phyloP scores from a whole-genome alignment of 2,113 vertebrate genomes.

The Sarotherodon lohbergeri region DNA sequence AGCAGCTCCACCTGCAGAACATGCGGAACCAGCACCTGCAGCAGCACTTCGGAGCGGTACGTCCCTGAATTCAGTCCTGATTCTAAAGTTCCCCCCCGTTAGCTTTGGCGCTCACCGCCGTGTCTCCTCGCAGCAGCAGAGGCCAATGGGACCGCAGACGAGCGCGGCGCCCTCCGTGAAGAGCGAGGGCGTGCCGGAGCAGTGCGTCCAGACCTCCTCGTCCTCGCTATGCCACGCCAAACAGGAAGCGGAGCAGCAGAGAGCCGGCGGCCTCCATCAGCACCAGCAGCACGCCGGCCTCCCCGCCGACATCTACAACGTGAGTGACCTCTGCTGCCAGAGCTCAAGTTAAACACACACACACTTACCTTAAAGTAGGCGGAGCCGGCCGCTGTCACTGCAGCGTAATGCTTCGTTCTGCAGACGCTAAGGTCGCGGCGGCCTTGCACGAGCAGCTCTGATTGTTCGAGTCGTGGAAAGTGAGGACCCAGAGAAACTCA shows the following conservation, averaged over 20 bases:
- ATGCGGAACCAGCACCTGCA: constrained; percentile 41
- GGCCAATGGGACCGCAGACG: not conserved
- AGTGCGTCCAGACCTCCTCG: constrained; percentile 23
- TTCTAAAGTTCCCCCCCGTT: not conserved
- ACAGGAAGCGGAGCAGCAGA: constrained; percentile 28
- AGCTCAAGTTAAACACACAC: not conserved
- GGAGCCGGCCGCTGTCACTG: not conserved
- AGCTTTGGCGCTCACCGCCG: not conserved
- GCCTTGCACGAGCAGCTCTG: not conserved
- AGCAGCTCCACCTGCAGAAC: constrained; percentile 54
- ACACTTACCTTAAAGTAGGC: not conserved
- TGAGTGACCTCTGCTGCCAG: constrained; percentile 3
- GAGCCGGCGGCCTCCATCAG: constrained; percentile 34
- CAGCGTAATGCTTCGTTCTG: not conserved
- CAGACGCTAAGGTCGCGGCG: not conserved
- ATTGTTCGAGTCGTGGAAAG: not conserved
- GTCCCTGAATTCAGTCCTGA: not conserved
- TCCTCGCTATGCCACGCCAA: constrained; percentile 31
- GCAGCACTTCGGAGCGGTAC: constrained; percentile 37
- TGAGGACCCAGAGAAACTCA: no score
- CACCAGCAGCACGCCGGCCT: constrained; percentile 63
- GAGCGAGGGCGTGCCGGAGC: constrained; percentile 21
- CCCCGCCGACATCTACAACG: constrained; percentile 66
- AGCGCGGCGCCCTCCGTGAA: not conserved
- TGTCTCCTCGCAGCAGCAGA: constrained; percentile 19